Base-by-base conservation (phyloP, 2,797 vertebrate species). In the Steatocranus sp. region DNA sequence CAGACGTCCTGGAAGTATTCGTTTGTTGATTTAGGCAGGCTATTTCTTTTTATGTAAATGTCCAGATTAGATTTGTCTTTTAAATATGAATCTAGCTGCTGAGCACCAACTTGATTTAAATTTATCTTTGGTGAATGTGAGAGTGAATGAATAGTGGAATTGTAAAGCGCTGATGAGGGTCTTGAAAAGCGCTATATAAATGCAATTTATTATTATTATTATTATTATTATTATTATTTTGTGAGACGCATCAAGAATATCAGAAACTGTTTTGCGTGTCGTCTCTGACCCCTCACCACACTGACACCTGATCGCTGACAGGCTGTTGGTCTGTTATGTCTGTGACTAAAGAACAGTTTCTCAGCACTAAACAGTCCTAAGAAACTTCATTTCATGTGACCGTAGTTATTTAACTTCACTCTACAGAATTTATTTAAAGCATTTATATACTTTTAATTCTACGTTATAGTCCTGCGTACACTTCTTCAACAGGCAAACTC, bases 41-140 rank as follows among this genome's bases (percentile, higher is more conserved):
- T 32, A 27, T 6, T 12, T 50, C 10, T 27, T 8, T 0, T 27
- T 17, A n/a, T 30, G 14, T 30, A 30, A 54, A 5, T 17, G 5
- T 17, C 25, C 54, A 32, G 27, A 58, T 18, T 4, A 32, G 5
- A 32, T 32, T 7, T 32, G 7, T 56, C 14, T 30, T 10, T 30
- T 30, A 6, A 56, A 56, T 10, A 56, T 32, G 32, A 32, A 32
- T 56, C 14, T 30, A 30, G 53, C 27, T 6, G 54, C 25, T 30
- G 14, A 18, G 0, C 27, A 2, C 3, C 53, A 58, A 10, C 25
- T 30, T 0, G 1, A 56, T 56, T 17, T 10, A 10, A 17, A 2
- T 58, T 18, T 32, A 11, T 32, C 54, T 32, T 12, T n/a, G n/a
- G n/a, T n/a, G n/a, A n/a, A n/a, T n/a, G n/a, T n/a, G n/a, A n/a